Evolutionary conservation across 2,113 vertebrate species (phyloP), one percentile per base, ranked within the genome.

Genomic region (Oryzias curvinotus): DNA sequence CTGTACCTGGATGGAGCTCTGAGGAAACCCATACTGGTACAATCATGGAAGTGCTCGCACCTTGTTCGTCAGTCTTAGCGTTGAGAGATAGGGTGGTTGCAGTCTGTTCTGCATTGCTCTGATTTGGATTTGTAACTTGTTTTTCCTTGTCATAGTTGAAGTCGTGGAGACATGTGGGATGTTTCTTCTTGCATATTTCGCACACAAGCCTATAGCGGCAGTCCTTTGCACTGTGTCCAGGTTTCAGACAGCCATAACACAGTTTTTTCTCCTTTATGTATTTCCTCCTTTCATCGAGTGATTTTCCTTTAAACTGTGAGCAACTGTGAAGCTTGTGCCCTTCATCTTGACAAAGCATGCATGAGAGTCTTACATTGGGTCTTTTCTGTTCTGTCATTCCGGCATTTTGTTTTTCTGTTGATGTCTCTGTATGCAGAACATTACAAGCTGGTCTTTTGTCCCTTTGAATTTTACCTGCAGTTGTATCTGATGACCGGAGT

Each of bases 51-150:
- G n/a, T n/a, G n/a, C n/a, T n/a, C n/a, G n/a, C n/a, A n/a, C n/a
- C n/a, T n/a, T n/a, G n/a, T n/a, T n/a, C n/a, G 21, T 52, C 30
- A 15, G 42, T 52, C 46, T 45, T 36, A 18, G 14, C 45, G 42
- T 0, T 55, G n/a, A 65, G 52, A 55, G 52, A 65, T 26, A 65
- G 17, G n/a, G 55, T 58, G 1, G 23, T 52, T 51, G 48, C 55
- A 44, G 25, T 16, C 44, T 58, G 4, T 23, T 52, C 55, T 51
- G 41, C 42, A 17, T 14, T 51, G n/a, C 1, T 58, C 7, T 67
- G 64, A 67, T 10, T 41, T 55, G 18, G 5, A 14, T 36, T 41
- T 23, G 14, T 23, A 1, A 15, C 14, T 15, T 10, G 7, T 55
- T 28, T 45, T 6, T 14, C 21, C 3, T 53, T 52, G 4, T 25